phyloP scores from a whole-genome alignment of 1,140 invertebrate species.

The Aplysia californica region DNA sequence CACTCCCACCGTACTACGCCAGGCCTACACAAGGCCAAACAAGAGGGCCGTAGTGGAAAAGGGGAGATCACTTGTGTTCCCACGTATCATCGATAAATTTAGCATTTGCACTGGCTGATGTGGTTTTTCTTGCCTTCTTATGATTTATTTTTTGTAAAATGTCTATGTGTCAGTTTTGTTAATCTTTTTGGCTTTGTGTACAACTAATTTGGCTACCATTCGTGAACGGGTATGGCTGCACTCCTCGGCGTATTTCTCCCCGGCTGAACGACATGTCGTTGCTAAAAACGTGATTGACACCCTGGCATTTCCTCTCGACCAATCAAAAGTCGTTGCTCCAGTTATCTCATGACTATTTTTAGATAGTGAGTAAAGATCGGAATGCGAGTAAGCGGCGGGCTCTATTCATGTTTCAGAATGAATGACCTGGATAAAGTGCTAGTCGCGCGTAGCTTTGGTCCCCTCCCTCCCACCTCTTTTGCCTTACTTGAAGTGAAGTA shows the following conservation, averaged over 20 bases:
- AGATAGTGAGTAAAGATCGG: constrained; percentile 18
- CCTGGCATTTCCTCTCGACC: neutral
- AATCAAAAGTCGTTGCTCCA: neutral
- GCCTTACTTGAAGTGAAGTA: no score
- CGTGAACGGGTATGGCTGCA: no score
- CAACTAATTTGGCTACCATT: no score
- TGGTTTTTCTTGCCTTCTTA: no score
- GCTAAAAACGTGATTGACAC: constrained; percentile 27
- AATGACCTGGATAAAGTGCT: constrained; percentile 17
- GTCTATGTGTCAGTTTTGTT: no score
- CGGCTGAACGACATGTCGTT: constrained; percentile 19
- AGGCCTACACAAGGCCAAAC: constrained; percentile 17
- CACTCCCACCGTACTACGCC: neutral
- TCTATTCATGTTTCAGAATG: constrained; percentile 27
- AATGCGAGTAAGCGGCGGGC: constrained; percentile 13
- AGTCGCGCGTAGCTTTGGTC: no score
- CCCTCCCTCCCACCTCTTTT: no score
- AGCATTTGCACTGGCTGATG: neutral
- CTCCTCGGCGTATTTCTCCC: neutral
- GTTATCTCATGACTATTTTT: constrained; percentile 28
- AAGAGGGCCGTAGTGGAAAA: neutral
- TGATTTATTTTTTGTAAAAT: no score
- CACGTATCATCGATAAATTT: constrained; percentile 25
- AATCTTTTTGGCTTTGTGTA: no score
- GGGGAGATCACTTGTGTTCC: neutral